These are phyloP conservation scores for Salvelinus namaycush DNA, from an alignment of 2,113 vertebrate species.

Conservation along the genomic window DNA sequence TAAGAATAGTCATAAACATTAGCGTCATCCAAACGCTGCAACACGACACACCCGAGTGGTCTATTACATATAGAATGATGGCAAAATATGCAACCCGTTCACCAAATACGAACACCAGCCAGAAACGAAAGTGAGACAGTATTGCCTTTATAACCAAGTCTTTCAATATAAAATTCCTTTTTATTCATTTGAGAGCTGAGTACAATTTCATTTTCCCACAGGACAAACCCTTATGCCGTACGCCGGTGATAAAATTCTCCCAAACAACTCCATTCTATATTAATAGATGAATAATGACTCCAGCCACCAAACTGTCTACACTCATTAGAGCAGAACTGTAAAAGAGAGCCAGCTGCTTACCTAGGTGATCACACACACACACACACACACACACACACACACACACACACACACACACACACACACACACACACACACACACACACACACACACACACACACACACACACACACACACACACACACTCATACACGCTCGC, in stretches of 20 bases:
- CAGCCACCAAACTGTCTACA: constrained; percentile 58
- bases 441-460: too few relatives aligned
- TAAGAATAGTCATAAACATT: constrained; percentile 32
- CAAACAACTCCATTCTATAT: constrained; percentile 52
- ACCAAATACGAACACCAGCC: neutral
- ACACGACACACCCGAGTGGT: constrained; percentile 28
- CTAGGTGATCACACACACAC: constrained; percentile 53
- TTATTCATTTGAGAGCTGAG: neutral
- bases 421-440: too few relatives aligned
- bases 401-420: too few relatives aligned
- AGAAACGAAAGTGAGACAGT: neutral
- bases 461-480: too few relatives aligned
- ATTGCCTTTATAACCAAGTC: neutral
- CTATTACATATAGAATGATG: constrained; percentile 19
- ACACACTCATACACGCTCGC: neutral
- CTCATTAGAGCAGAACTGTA: constrained; percentile 62
- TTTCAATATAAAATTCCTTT: neutral
- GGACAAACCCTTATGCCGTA: constrained; percentile 67
- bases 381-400: too few relatives aligned
- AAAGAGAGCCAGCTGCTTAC: constrained; percentile 64
- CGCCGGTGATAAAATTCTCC: constrained; percentile 68
- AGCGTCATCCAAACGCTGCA: constrained; percentile 18
- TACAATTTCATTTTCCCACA: constrained; percentile 38
- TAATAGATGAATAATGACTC: constrained; percentile 72
- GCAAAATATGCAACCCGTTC: constrained; percentile 25